Evolutionary conservation across 2,113 vertebrate genomes (phyloP).

Genomic region (Phalacrocorax pelagicus): DNA sequence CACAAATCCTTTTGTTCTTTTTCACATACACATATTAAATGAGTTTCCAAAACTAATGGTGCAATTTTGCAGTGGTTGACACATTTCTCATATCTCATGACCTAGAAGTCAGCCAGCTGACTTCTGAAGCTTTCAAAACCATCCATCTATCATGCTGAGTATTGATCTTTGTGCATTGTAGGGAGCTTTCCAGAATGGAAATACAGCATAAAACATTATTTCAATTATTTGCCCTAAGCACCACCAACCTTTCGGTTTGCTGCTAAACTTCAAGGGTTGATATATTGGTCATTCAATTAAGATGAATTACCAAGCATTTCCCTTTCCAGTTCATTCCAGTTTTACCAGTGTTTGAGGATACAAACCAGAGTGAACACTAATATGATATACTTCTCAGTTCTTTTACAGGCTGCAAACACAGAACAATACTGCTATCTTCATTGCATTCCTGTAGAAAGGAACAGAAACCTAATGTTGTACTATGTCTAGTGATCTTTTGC

Average conservation of each 20-base stretch:
- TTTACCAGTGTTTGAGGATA: background rate
- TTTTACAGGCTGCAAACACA: background rate
- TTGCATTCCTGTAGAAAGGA: background rate
- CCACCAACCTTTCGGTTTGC: background rate
- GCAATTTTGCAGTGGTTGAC: background rate
- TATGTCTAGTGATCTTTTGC: background rate
- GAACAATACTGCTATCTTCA: background rate
- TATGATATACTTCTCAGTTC: background rate
- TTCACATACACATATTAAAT: conserved; percentile 30
- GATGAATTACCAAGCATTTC: conserved; percentile 2
- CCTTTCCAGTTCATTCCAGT: background rate
- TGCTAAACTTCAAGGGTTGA: conserved; percentile 17
- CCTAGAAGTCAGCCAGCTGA: background rate
- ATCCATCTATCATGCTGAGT: background rate
- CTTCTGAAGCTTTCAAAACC: conserved; percentile 16
- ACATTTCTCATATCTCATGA: conserved; percentile 1
- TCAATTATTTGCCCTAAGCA: conserved; percentile 30
- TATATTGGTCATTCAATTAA: conserved; percentile 29
- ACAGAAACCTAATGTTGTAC: background rate
- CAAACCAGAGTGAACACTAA: background rate
- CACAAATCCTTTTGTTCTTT: conserved; percentile 8
- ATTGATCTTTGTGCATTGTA: conserved; percentile 8
- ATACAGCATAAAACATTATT: background rate
- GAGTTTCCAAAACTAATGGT: conserved; percentile 33
- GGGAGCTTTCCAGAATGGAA: background rate